These are phyloP conservation scores for Papilio protenor DNA, from an alignment of 2,888 invertebrate genomes.

Conservation along the genomic window DNA sequence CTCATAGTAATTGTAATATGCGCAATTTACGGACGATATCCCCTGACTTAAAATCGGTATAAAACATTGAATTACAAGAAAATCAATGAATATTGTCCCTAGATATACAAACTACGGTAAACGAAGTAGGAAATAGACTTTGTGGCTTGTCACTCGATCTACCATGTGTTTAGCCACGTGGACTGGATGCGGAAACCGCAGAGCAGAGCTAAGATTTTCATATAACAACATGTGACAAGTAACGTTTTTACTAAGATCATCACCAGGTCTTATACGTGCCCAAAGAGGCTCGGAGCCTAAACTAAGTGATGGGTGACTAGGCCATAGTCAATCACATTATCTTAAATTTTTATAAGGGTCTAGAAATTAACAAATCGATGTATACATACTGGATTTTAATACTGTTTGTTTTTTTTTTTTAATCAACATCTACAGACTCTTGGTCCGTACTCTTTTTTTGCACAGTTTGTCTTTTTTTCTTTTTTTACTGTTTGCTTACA, in stretches of 20 bases:
- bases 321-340: too few species aligned
- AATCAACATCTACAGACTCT: too few species aligned
- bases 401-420: too few species aligned
- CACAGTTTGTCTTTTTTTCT: too few species aligned
- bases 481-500: neutral
- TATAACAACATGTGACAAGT: neutral
- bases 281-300: too few species aligned
- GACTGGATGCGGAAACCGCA: conserved; percentile 38
- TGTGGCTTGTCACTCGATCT: conserved; percentile 39
- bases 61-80: neutral
- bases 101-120: conserved; percentile 12
- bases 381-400: neutral
- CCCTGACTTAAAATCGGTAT: neutral
- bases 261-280: too few species aligned
- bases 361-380: neutral
- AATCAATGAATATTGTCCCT: neutral
- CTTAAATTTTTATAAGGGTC: neutral
- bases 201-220: neutral
- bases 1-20: neutral
- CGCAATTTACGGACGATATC: neutral
- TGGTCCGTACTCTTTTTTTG: too few species aligned
- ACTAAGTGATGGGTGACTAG: too few species aligned
- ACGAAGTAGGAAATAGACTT: conserved; percentile 29
- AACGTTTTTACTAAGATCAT: too few species aligned
- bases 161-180: conserved; percentile 4